These are phyloP conservation scores for Dioctria rufipes DNA, from an alignment of 2,888 invertebrate species.

Conservation along the genomic window DNA sequence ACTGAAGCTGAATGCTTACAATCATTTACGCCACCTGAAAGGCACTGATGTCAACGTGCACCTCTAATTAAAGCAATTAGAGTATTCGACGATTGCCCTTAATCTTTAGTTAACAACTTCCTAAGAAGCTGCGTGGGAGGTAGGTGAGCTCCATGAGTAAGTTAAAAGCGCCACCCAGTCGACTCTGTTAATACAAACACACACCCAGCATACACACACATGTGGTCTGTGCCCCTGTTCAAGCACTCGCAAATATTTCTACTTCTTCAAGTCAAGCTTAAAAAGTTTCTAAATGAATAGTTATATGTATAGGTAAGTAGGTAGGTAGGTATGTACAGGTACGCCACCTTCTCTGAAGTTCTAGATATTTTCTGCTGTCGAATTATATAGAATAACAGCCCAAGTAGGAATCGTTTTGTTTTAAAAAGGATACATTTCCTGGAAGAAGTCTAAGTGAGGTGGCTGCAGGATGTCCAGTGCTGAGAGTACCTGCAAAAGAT, in stretches of 20 bases:
- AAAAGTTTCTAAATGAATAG: conserved; percentile 23
- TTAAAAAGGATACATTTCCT: conserved; percentile 99
- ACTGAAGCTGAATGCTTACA: too few relatives aligned
- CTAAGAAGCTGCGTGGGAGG: not conserved
- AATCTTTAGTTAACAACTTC: conserved; percentile 6
- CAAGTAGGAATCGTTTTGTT: conserved; percentile 45
- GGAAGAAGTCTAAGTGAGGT: conserved; percentile 98
- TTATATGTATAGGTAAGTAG: too few relatives aligned
- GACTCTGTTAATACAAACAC: not conserved
- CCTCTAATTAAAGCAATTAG: conserved; percentile 42
- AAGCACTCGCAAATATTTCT: not conserved
- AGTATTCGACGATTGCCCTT: conserved; percentile 25
- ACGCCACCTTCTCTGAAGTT: too few relatives aligned
- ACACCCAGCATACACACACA: not conserved
- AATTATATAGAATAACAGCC: not conserved
- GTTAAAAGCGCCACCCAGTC: conserved; percentile 3
- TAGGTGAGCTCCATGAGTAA: not conserved
- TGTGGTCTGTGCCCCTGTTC: not conserved
- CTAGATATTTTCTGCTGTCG: conserved; percentile 14
- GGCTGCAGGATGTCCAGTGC: conserved; percentile 99
- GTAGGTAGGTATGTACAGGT: too few relatives aligned
- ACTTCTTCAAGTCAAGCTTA: not conserved
- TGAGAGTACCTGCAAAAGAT: conserved; percentile 87
- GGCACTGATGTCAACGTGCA: conserved; percentile 17
- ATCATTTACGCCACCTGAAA: not conserved